Conservation (phyloP, 37 sponge, comb jelly and placozoan genomes). For the Agelas oroides region DNA sequence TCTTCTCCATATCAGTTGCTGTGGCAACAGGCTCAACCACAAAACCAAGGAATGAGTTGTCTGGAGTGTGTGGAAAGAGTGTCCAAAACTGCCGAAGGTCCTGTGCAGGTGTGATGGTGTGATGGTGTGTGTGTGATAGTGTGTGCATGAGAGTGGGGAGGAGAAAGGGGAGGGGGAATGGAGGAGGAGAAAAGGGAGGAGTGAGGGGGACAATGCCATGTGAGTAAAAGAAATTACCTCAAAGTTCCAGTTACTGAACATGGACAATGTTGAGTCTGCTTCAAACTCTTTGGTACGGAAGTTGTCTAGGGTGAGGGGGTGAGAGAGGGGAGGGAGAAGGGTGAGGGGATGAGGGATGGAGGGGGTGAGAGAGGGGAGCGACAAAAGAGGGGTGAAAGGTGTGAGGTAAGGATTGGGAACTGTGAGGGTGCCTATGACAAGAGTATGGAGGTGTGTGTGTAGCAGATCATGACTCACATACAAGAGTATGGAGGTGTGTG, state of each 20-base stretch:
- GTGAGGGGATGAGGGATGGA: too few relatives aligned
- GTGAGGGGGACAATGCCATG: too few relatives aligned
- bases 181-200: too few relatives aligned
- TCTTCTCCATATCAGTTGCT: neutral
- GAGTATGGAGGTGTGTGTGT: too few relatives aligned
- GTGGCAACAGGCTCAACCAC: slow-evolving; percentile 36
- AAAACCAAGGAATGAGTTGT: slow-evolving; percentile 85
- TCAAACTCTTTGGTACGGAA: slow-evolving; percentile 55
- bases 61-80: slow-evolving; percentile 86
- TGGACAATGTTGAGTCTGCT: neutral
- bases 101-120: slow-evolving; percentile 6
- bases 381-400: neutral
- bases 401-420: neutral
- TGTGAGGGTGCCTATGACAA: too few relatives aligned
- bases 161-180: neutral
- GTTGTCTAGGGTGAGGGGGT: too few relatives aligned
- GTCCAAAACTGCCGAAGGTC: slow-evolving; percentile 78
- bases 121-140: too few relatives aligned
- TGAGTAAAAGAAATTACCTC: slow-evolving; percentile 54
- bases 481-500: too few relatives aligned
- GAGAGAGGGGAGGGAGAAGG: too few relatives aligned
- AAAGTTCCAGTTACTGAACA: slow-evolving; percentile 70
- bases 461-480: too few relatives aligned
- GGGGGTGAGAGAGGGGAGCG: neutral
- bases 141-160: neutral